Base-by-base conservation (phyloP, 2,797 vertebrate genomes). In the Garrulus glandarius region DNA sequence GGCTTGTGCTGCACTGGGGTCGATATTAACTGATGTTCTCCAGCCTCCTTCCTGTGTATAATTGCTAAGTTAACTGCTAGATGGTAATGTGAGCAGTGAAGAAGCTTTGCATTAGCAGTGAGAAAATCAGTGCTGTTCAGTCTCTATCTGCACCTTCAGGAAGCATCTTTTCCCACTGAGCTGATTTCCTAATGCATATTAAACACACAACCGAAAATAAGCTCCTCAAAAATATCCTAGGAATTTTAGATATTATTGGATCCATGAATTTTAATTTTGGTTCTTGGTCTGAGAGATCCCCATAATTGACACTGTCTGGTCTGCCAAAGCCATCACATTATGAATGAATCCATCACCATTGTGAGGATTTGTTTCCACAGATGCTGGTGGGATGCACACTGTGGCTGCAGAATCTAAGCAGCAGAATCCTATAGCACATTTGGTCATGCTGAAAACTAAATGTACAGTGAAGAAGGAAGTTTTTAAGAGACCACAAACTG, bases 301-400 rank as follows among this genome's bases (percentile, higher is more conserved):
- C 30, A 8, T 32, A 52, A 39, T 2, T 60, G 50, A 4, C 30
- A n/a, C 13, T n/a, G 15, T 30, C 16, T 34, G 15, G 18, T 41
- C 36, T 84, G 69, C 39, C 41, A 50, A 70, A 81, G 56, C 17
- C 1, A 2, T 44, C 43, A n/a, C 10, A 16, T 37, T 50, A 32
- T 1, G 3, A 77, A 78, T 74, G 27, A 44, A 32, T 86, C 26
- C 19, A 20, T 10, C 32, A 67, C 9, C 36, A 61, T 4, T 10
- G 17, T 15, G 30, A 79, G 36, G 64, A 68, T 64, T 43, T 46
- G 22, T 26, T 81, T 27, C 60, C 3, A 3, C 34, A 36, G 22
- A 23, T 36, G 37, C 29, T 1, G 0, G 13, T 50, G 12, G 2
- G 5, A 41, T 59, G n/a, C 6, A 37, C 7, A 4, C 14, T 20